Conservation (phyloP, 2,797 vertebrate species). For the Sitta carolinensis region DNA sequence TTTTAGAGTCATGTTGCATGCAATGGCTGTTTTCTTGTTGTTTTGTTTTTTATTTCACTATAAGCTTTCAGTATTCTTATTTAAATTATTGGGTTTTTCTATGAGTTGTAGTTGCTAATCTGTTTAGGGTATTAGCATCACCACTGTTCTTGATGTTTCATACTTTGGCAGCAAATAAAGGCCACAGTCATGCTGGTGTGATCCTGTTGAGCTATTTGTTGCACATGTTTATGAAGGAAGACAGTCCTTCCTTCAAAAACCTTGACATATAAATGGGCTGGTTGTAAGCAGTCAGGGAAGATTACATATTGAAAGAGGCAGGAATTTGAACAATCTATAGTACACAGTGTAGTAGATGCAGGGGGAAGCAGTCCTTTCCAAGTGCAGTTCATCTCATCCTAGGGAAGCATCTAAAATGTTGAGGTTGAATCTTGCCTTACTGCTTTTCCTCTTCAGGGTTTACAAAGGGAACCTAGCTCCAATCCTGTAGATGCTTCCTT, state of each 20-base stretch:
- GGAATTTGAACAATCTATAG: background rate
- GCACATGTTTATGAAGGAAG: background rate
- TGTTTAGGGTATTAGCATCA: background rate
- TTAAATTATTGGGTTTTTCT: background rate
- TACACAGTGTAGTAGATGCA: background rate
- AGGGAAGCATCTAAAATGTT: background rate
- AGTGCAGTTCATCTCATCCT: background rate
- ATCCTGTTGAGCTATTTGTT: background rate
- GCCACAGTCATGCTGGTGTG: background rate
- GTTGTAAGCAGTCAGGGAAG: background rate
- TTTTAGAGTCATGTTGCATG: background rate
- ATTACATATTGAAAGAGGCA: background rate
- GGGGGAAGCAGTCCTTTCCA: background rate
- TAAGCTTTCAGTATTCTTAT: background rate
- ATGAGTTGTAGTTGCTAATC: background rate
- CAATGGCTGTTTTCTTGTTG: background rate
- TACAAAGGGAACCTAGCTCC: background rate
- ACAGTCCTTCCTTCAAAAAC: background rate
- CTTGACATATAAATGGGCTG: background rate
- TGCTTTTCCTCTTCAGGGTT: background rate
- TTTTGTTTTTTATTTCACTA: accelerated
- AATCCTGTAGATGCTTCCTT: background rate
- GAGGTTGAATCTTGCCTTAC: background rate
- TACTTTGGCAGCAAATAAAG: background rate
- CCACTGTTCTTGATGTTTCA: background rate